These are phyloP conservation scores for Lacerta bilineata DNA, from an alignment of 2,797 vertebrate species.

Conservation along the genomic window DNA sequence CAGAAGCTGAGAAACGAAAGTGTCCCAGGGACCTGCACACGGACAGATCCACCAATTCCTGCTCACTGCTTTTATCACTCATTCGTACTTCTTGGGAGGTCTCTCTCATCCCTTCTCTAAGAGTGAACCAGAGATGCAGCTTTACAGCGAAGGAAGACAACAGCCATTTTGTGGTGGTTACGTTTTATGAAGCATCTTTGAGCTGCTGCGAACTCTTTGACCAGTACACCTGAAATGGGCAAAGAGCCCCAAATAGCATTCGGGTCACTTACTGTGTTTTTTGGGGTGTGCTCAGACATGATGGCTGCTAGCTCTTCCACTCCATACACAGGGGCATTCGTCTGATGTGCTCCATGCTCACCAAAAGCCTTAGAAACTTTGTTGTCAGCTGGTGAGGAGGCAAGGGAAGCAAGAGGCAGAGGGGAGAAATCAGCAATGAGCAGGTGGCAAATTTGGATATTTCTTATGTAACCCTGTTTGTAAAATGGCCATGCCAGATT, in stretches of 20 bases:
- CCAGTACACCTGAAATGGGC: fast-evolving
- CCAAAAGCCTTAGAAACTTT: conserved; percentile 89
- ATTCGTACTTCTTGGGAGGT: no score
- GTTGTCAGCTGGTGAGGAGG: conserved; percentile 83
- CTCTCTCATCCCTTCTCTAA: background rate
- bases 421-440: conserved; percentile 49
- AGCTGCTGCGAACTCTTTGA: no score
- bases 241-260: fast-evolving
- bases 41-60: background rate
- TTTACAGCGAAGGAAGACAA: no score
- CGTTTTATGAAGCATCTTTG: background rate
- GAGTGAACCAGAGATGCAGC: background rate
- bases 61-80: background rate
- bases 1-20: no score
- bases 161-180: background rate
- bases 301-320: conserved; percentile 87
- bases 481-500: background rate
- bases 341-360: conserved; percentile 79
- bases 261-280: conserved; percentile 87
- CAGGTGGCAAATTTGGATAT: conserved; percentile 44
- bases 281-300: conserved; percentile 89
- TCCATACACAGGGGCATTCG: conserved; percentile 80
- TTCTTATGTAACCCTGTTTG: conserved; percentile 52
- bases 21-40: no score
- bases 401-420: conserved; percentile 66